These are phyloP conservation scores for Cynocephalus volans DNA, from an alignment of 2,113 vertebrate species.

Conservation along the genomic window DNA sequence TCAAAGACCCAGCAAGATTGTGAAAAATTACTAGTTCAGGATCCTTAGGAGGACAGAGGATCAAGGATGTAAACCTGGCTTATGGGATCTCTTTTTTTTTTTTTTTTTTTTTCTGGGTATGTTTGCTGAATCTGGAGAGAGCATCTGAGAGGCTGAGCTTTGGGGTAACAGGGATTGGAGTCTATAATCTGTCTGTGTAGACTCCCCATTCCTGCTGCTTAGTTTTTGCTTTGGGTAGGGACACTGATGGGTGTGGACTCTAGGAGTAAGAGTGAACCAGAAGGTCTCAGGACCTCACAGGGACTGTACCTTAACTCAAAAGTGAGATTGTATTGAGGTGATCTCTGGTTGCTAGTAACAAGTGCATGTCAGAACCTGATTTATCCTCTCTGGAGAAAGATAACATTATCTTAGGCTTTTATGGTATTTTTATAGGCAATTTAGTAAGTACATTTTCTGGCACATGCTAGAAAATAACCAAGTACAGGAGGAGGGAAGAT, in stretches of 20 bases:
- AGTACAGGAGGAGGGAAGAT: not conserved
- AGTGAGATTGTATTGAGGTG: not conserved
- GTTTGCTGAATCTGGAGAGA: not conserved
- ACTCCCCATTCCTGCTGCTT: too few species aligned
- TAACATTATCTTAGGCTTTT: not conserved
- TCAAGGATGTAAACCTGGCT: not conserved
- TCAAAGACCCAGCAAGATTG: not conserved
- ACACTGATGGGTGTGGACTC: not conserved
- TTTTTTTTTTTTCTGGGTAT: not conserved
- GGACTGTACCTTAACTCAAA: not conserved
- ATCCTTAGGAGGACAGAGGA: not conserved
- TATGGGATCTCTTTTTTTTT: not conserved
- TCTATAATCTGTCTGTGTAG: rapidly evolving
- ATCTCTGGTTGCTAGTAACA: not conserved
- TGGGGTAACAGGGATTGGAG: too few species aligned
- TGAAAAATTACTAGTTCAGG: not conserved
- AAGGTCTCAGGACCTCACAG: not conserved
- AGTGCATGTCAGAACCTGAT: not conserved
- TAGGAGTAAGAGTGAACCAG: not conserved
- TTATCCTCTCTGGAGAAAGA: not conserved
- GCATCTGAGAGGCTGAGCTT: not conserved
- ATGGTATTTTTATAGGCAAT: not conserved
- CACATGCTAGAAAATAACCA: not conserved
- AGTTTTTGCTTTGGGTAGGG: not conserved
- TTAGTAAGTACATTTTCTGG: not conserved